A percentile compares a stretch with the other conserved stretches of the same genome.
These are phyloP conservation scores for Arrhamphus sclerolepis DNA, from an alignment of 2,797 vertebrate genomes.

Conservation along the genomic window DNA sequence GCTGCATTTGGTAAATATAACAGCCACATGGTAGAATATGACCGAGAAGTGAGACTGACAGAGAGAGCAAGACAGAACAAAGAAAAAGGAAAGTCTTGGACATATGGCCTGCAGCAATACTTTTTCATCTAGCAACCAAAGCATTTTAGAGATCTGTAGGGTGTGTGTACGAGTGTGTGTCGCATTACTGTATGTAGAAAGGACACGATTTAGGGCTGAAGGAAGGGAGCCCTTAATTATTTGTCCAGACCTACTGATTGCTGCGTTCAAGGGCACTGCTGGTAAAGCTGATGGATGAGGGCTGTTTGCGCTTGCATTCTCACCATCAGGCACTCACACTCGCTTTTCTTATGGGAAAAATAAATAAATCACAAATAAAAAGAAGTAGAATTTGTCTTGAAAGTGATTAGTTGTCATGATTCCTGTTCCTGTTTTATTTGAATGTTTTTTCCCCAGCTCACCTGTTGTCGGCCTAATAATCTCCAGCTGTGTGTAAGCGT, in stretches of 20 bases:
- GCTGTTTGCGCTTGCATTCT: slow-evolving; percentile 31
- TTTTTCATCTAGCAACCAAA: slow-evolving; percentile 35
- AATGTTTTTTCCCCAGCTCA: no score
- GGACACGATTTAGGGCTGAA: slow-evolving; percentile 55
- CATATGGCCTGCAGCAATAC: slow-evolving; percentile 21
- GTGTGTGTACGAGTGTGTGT: neutral
- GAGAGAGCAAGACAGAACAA: neutral
- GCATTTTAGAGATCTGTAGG: slow-evolving; percentile 10
- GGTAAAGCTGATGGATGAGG: slow-evolving; percentile 75
- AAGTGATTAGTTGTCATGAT: no score
- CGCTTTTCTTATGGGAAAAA: slow-evolving; percentile 41
- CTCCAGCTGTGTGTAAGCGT: no score
- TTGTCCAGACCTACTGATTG: slow-evolving; percentile 68
- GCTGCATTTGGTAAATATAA: neutral
- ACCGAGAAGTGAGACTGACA: slow-evolving; percentile 14
- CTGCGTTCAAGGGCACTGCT: slow-evolving; percentile 73
- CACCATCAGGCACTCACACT: slow-evolving; percentile 29
- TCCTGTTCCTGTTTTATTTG: no score
- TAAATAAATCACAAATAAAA: no score
- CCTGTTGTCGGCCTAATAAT: no score
- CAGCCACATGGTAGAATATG: slow-evolving; percentile 20
- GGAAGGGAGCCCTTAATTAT: slow-evolving; percentile 69
- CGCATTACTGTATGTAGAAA: slow-evolving; percentile 6
- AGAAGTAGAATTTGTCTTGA: neutral
- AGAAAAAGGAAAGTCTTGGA: neutral